phyloP scores from a whole-genome alignment of 2,797 vertebrate species.

The Schizothorax lantsangensis region DNA sequence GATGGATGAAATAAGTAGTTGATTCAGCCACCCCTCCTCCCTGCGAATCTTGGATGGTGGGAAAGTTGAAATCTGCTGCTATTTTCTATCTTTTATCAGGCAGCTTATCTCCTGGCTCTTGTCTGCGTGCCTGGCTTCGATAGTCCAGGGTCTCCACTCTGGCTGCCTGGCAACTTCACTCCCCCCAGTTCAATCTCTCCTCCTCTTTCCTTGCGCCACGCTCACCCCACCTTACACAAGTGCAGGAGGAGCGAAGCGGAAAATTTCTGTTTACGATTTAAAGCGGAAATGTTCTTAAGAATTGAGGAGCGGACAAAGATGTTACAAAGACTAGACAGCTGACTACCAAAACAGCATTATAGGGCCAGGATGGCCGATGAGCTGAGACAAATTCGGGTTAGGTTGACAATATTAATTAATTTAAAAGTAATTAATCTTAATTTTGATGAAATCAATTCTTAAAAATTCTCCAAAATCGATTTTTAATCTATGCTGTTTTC shows the following conservation, averaged over 20 bases:
- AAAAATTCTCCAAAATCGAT: background rate
- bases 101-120: conserved; percentile 88
- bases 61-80: conserved; percentile 98
- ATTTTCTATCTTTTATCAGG: conserved; percentile 93
- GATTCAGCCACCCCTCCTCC: conserved; percentile 57
- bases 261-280: conserved; percentile 15
- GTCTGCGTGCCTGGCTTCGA: conserved; percentile 86
- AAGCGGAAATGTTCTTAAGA: conserved; percentile 18
- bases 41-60: conserved; percentile 82
- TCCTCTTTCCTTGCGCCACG: background rate
- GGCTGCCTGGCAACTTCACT: conserved; percentile 70
- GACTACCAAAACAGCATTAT: background rate
- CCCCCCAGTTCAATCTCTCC: conserved; percentile 11
- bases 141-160: conserved; percentile 86
- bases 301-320: background rate
- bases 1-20: conserved; percentile 63
- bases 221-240: conserved; percentile 32
- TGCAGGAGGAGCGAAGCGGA: conserved; percentile 12
- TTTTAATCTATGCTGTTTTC: background rate
- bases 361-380: background rate
- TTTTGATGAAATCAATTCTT: background rate
- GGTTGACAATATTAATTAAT: background rate
- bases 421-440: background rate
- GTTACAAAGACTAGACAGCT: background rate
- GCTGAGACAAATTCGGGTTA: background rate